Evolutionary conservation across 1,140 invertebrate species (phyloP), one percentile per base, ranked within the genome.

Genomic region (Helicoverpa armigera): DNA sequence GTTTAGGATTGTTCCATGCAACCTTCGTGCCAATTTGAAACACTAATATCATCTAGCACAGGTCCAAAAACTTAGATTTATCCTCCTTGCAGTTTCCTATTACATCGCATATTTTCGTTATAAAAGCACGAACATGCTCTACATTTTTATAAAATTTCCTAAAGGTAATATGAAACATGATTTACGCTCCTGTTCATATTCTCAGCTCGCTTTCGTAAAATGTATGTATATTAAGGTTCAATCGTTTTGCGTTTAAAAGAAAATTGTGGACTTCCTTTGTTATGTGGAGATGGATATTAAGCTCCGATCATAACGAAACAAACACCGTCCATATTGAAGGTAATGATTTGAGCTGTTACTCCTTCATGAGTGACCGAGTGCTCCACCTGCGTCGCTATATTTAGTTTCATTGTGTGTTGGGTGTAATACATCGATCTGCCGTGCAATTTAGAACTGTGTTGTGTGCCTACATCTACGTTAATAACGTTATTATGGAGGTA

Each of bases 321-420:
- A 79, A 79, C 65, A 79, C 58, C 63, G 65, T 13, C 65, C 31
- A 67, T 77, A 77, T 67, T 50, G 12, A 79, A 56, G 67, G 56
- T 84, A 83, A 86, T 85, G 69, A 86, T 82, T 81, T 82, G 79
- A 75, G 72, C 48, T 81, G 79, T 87, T 91, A 70, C 83, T 86
- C 86, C 85, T 87, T 88, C 82, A 87, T 87, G 72, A 84, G 82
- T 79, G 87, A 69, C 81, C 80, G 86, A 85, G 82, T 88, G 84
- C 86, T 87, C 86, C 87, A 91, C 89, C 90, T 90, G 89, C 85
- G 83, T 58, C 79, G 85, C 91, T 94, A 94, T 94, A 92, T 92
- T 92, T 94, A 94, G 90, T 90, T 88, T 86, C 88, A 93, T 93
- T 94, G 91, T 94, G 87, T 87, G 86, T 91, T 89, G 83, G 83